These are phyloP conservation scores for Phalanger gymnotis DNA, from an alignment of 2,797 vertebrate genomes.

Conservation along the genomic window DNA sequence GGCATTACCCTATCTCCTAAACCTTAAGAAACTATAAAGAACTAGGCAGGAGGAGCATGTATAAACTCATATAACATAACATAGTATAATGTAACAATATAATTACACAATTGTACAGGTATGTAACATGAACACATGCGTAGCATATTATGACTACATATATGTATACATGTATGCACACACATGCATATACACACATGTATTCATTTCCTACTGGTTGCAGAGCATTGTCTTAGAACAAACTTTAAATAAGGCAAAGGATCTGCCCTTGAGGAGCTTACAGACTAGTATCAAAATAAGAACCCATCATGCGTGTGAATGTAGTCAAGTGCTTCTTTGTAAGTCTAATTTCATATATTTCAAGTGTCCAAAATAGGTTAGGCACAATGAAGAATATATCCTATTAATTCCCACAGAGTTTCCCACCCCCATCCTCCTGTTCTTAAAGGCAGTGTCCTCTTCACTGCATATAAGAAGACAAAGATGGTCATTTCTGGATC, in stretches of 20 bases:
- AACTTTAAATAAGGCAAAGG: background rate
- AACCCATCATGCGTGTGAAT: background rate
- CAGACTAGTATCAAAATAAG: background rate
- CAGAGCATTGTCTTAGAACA: background rate
- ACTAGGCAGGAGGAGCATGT: background rate
- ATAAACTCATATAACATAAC: background rate
- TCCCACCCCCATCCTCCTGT: rapidly evolving
- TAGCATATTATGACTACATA: background rate
- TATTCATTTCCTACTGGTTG: background rate
- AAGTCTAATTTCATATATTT: background rate
- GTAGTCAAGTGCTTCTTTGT: background rate
- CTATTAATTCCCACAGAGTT: background rate
- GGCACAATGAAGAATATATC: background rate
- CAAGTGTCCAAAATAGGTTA: background rate
- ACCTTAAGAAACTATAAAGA: background rate
- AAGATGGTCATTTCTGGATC: background rate
- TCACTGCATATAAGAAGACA: background rate
- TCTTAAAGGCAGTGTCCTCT: background rate
- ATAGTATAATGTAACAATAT: no score
- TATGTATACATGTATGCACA: background rate
- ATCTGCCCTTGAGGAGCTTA: background rate
- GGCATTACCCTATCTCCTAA: background rate
- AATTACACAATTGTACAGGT: no score
- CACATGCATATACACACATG: no score
- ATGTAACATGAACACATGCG: no score